Evolutionary conservation across 2,113 vertebrate genomes (phyloP).

Genomic region (Brachionichthys hirsutus): DNA sequence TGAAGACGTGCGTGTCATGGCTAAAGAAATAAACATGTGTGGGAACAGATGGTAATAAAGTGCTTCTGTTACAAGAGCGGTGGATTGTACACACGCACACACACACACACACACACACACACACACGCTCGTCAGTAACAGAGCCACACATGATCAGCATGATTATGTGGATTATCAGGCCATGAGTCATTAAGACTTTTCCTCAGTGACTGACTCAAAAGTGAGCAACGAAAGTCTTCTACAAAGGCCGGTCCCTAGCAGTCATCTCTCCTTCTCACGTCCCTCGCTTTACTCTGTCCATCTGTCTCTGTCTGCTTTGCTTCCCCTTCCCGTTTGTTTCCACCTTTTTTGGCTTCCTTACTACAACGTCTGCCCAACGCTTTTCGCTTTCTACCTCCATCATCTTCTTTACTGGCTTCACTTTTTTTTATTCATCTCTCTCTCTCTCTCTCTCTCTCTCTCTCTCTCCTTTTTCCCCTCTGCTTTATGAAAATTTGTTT

Average conservation of each 20-base stretch:
- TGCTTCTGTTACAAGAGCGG: slow-evolving; percentile 68
- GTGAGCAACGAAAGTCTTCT: slow-evolving; percentile 57
- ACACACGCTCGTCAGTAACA: slow-evolving; percentile 19
- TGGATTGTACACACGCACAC: slow-evolving; percentile 34
- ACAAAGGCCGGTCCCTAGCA: slow-evolving; percentile 58
- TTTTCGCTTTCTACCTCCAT: slow-evolving; percentile 12
- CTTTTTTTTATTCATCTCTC: slow-evolving; percentile 4
- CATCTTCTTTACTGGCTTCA: slow-evolving; percentile 12
- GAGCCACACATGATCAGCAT: slow-evolving; percentile 53
- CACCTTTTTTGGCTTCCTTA: slow-evolving; percentile 42
- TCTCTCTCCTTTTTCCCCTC: slow-evolving; percentile 8
- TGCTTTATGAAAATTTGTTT: slow-evolving; percentile 55
- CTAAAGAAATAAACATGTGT: slow-evolving; percentile 77
- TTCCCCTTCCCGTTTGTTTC: slow-evolving; percentile 38
- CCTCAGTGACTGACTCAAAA: slow-evolving; percentile 62
- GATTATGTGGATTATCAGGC: slow-evolving; percentile 59
- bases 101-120: slow-evolving; percentile 15
- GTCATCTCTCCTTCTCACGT: slow-evolving; percentile 39
- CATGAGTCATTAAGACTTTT: slow-evolving; percentile 68
- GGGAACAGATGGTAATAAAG: slow-evolving; percentile 77
- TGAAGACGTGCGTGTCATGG: slow-evolving; percentile 67
- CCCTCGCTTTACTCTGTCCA: slow-evolving; percentile 54
- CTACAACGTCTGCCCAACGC: slow-evolving; percentile 23
- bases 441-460: not conserved
- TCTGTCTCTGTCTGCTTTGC: slow-evolving; percentile 59